Evolutionary conservation across 2,797 vertebrate genomes (phyloP).

Genomic region (Simalia tracyae): DNA sequence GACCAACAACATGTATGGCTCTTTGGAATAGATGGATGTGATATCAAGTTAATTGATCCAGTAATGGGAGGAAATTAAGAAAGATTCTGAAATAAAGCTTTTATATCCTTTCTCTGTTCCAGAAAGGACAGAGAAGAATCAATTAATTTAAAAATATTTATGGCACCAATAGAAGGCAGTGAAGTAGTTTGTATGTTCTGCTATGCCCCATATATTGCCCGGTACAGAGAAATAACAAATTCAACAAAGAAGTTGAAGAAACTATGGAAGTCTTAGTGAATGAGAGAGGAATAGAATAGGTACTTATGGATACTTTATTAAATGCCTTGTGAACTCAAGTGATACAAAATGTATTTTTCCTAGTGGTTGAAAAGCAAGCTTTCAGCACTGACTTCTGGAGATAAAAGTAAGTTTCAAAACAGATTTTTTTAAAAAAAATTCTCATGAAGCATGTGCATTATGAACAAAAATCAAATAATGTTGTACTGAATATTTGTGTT

Average conservation of each 20-base stretch:
- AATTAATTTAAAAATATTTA: not conserved
- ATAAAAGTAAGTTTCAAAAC: constrained; percentile 69
- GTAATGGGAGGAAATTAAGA: not conserved
- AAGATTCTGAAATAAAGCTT: not conserved
- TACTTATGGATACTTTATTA: not conserved
- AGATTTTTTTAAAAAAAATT: not conserved
- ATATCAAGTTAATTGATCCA: not conserved
- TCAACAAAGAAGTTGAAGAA: not conserved
- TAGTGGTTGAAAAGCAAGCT: constrained; percentile 84
- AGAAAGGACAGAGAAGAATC: not conserved
- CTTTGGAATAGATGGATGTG: not conserved
- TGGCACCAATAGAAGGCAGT: not conserved
- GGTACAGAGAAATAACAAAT: not conserved
- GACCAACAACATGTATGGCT: too few relatives aligned
- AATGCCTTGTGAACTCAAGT: constrained; percentile 9
- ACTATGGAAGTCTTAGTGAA: not conserved
- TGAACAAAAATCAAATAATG: not conserved
- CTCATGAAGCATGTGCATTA: constrained; percentile 12
- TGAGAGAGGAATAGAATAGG: not conserved
- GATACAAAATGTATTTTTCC: constrained; percentile 33
- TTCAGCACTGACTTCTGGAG: constrained; percentile 69
- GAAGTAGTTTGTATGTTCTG: not conserved
- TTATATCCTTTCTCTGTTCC: not conserved
- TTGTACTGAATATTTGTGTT: not conserved
- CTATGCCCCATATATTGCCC: not conserved